Conservation (phyloP, 1,140 invertebrate species). For the Ceratina australensis region DNA sequence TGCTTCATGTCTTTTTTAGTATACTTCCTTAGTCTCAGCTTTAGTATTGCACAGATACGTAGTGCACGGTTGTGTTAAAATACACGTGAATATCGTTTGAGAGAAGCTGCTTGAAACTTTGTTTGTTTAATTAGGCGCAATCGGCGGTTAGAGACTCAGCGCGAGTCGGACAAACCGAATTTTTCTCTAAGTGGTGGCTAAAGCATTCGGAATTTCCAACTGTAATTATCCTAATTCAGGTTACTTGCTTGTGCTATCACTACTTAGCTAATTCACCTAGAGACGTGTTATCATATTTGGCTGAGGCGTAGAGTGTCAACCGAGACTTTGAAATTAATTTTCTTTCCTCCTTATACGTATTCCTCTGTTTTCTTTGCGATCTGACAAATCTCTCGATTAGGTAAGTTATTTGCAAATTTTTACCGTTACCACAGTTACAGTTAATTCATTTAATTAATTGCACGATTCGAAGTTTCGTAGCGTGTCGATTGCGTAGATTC, state of each 20-base stretch:
- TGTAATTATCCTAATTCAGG: slow-evolving; percentile 58
- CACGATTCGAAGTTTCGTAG: background rate
- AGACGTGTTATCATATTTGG: slow-evolving; percentile 39
- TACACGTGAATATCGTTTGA: background rate
- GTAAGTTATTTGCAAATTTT: background rate
- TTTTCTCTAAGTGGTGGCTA: slow-evolving; percentile 65
- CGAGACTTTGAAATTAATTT: slow-evolving; percentile 6
- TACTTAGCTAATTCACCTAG: slow-evolving; percentile 62
- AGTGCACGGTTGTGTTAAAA: slow-evolving; percentile 15
- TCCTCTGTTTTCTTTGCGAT: background rate
- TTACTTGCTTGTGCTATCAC: slow-evolving; percentile 63
- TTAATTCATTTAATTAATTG: too few relatives aligned
- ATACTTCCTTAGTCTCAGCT: background rate
- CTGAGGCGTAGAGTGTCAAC: slow-evolving; percentile 50
- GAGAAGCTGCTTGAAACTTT: background rate
- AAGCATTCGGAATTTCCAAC: slow-evolving; percentile 77
- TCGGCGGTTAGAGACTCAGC: slow-evolving; percentile 10
- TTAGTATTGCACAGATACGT: slow-evolving; percentile 19
- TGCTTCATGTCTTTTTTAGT: background rate
- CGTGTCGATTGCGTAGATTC: background rate
- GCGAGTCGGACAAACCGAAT: background rate
- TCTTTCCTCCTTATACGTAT: background rate
- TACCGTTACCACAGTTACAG: background rate
- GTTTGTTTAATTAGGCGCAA: background rate
- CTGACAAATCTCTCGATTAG: slow-evolving; percentile 20